phyloP scores from a whole-genome alignment of 2,888 invertebrate genomes.

The Steinernema hermaphroditum region DNA sequence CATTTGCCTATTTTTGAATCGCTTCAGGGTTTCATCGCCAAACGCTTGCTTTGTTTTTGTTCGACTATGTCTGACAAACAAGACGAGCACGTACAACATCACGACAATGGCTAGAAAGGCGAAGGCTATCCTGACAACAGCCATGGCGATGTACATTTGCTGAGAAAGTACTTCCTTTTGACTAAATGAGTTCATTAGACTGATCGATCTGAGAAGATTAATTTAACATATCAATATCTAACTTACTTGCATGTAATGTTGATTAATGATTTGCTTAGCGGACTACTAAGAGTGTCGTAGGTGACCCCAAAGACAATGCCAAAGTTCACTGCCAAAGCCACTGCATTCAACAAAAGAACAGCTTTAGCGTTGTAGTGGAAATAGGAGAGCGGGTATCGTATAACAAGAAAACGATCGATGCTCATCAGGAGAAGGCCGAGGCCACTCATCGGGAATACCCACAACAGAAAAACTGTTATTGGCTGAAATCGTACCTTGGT shows the following conservation, averaged over 20 bases:
- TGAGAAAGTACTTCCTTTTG: background rate
- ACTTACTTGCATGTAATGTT: no score
- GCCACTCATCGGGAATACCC: slow-evolving; percentile 7
- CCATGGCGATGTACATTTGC: background rate
- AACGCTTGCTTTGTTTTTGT: background rate
- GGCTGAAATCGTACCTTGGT: background rate
- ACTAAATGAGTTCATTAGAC: no score
- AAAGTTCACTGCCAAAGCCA: background rate
- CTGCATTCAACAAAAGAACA: background rate
- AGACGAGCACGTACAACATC: background rate
- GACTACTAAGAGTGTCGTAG: no score
- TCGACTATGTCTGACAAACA: background rate
- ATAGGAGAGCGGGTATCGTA: slow-evolving; percentile 7
- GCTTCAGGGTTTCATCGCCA: background rate
- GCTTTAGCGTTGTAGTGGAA: background rate
- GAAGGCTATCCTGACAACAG: background rate
- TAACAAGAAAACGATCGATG: slow-evolving; percentile 8
- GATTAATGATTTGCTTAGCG: no score
- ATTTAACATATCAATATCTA: no score
- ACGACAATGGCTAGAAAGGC: background rate
- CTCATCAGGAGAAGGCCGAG: slow-evolving; percentile 8
- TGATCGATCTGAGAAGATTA: no score
- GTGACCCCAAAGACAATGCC: background rate
- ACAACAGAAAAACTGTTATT: background rate
- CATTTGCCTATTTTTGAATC: background rate